Percentiles rank a stretch among this genome's conserved stretches.
Conservation (phyloP, 2,797 vertebrate genomes). For the Propithecus deckenii region DNA sequence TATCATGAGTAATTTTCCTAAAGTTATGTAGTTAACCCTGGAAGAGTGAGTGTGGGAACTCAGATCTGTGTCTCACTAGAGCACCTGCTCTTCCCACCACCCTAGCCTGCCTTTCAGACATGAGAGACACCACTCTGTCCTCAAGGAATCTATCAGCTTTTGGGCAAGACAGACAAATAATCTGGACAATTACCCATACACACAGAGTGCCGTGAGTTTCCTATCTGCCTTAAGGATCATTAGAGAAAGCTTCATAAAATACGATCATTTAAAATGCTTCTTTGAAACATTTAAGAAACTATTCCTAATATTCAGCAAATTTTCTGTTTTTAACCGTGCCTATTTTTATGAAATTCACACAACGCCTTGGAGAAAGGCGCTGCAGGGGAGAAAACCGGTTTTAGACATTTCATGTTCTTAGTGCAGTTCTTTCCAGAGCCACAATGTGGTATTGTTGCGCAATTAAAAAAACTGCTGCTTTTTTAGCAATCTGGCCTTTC, state of each 20-base stretch:
- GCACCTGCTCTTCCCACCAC: not conserved
- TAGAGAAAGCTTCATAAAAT: not conserved
- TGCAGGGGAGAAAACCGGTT: not conserved
- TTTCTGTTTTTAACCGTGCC: not conserved
- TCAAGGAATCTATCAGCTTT: not conserved
- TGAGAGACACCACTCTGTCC: not conserved
- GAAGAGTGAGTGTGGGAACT: not conserved
- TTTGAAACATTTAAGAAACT: slow-evolving; percentile 19
- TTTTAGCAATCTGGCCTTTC: not conserved
- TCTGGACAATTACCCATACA: not conserved
- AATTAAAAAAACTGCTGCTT: not conserved
- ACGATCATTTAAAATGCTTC: not conserved
- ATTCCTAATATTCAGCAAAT: not conserved
- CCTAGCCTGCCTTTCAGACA: not conserved
- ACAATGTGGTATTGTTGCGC: slow-evolving; percentile 61
- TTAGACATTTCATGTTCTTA: not conserved
- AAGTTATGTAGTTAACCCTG: not conserved
- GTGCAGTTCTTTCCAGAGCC: slow-evolving; percentile 53
- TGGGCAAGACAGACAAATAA: not conserved
- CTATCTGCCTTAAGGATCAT: too few relatives aligned
- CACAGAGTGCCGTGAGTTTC: not conserved
- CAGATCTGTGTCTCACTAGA: not conserved
- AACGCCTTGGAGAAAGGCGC: not conserved
- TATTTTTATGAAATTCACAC: not conserved
- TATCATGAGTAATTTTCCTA: not conserved